Evolutionary conservation across 2,888 invertebrate genomes (phyloP).

Genomic region (Nudaria mundana): DNA sequence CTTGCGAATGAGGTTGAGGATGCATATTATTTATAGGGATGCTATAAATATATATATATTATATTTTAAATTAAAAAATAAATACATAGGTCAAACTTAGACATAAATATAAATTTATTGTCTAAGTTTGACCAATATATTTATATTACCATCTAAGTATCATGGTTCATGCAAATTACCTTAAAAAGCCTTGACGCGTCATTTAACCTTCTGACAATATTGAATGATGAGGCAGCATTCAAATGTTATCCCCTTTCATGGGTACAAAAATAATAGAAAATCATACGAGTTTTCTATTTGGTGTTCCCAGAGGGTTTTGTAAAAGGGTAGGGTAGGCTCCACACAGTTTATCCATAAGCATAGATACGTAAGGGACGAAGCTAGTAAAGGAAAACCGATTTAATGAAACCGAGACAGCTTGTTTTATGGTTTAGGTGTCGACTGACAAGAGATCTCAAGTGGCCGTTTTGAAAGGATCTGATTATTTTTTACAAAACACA

Average conservation of each 20-base stretch:
- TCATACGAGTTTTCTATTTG: conserved; percentile 9
- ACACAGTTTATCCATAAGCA: conserved; percentile 7
- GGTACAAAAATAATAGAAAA: conserved; percentile 8
- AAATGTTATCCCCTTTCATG: conserved; percentile 1
- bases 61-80: too few relatives aligned
- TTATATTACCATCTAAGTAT: too few relatives aligned
- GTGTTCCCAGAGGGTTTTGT: conserved; percentile 6
- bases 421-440: conserved; percentile 22
- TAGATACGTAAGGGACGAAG: neutral
- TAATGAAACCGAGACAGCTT: conserved; percentile 10
- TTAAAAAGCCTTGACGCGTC: neutral
- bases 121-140: too few relatives aligned
- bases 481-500: conserved; percentile 64
- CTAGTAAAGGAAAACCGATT: conserved; percentile 2
- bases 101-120: too few relatives aligned
- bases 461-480: conserved; percentile 15
- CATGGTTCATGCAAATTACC: neutral
- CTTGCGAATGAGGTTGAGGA: too few relatives aligned
- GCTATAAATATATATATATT: too few relatives aligned
- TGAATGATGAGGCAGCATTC: neutral
- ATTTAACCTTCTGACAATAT: neutral
- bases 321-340: conserved; percentile 9
- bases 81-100: too few relatives aligned
- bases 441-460: conserved; percentile 16
- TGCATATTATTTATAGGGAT: too few relatives aligned